phyloP scores from a whole-genome alignment of 2,888 invertebrate species.

The Ctenicera cuprea region DNA sequence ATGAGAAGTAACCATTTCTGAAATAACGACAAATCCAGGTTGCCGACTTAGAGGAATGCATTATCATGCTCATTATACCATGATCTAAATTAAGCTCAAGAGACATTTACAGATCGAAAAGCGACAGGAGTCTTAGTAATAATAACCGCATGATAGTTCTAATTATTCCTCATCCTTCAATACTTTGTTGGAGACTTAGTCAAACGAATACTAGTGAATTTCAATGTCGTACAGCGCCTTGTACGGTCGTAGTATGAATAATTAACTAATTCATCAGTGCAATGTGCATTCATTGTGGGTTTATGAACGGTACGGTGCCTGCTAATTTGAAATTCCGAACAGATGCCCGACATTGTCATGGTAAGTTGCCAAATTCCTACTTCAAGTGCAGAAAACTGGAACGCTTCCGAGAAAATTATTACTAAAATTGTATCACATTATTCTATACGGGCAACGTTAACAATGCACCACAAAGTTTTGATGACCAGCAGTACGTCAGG shows the following conservation, averaged over 20 bases:
- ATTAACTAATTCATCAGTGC: constrained; percentile 21
- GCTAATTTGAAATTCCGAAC: constrained; percentile 16
- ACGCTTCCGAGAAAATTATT: constrained; percentile 13
- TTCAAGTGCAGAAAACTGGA: constrained; percentile 17
- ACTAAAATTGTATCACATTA: neutral
- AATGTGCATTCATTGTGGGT: constrained; percentile 11
- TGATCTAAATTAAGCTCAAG: no score
- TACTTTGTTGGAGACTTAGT: no score
- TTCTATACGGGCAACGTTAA: no score
- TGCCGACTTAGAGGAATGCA: no score
- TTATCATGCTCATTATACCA: no score
- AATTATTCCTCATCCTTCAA: no score
- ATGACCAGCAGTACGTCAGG: neutral
- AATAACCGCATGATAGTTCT: no score
- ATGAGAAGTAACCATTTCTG: no score
- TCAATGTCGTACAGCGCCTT: neutral
- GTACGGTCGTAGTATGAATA: neutral
- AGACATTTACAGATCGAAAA: no score
- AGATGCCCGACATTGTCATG: constrained; percentile 29
- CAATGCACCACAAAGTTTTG: neutral
- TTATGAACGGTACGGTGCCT: neutral
- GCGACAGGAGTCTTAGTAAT: no score
- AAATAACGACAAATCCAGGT: no score
- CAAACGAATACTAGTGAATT: neutral
- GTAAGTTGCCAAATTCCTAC: constrained; percentile 24